Base-by-base conservation (phyloP, 2,888 invertebrate species). In the Nemapogon koenigi region DNA sequence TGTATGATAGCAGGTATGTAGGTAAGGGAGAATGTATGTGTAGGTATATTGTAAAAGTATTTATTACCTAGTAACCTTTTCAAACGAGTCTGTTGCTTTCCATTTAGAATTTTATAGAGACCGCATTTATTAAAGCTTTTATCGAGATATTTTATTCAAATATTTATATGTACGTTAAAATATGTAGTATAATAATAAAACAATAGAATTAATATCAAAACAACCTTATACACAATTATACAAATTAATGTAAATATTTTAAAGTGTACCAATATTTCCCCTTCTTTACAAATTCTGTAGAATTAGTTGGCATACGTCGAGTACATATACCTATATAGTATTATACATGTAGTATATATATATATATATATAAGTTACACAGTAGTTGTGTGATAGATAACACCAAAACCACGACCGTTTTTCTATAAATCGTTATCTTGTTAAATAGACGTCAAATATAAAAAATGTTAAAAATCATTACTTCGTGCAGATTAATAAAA, bases 271-370 rank as follows among this genome's bases (percentile, higher is more conserved):
- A 75, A 75, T 16, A 39, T 69, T 60, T 65, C 66, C 67, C 64
- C 75, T 76, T 76, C 75, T 76, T 71, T 76, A 76, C 75, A 76
- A 73, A 66, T 71, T 69, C 70, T 61, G 69, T 75, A 75, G 71
- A 22, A 22, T 22, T 7, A 22, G 22, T 22, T 7, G 22, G 6
- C n/a, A n/a, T 22, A 22, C 22, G 10, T 22, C 4, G 10, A 22
- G 10, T 10, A 22, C 22, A 22, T 22, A 22, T 10, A 7, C 10
- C 4, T 22, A 22, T 22, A 10, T 22, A 22, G 22, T 22, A 22
- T 7, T 22, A 22, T 22, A n/a, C n/a, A n/a, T n/a, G n/a, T n/a
- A n/a, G n/a, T n/a, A n/a, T n/a, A n/a, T n/a, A n/a, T n/a, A n/a
- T n/a, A n/a, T n/a, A n/a, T 22, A 22, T 4, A 7, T 22, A 22